Evolutionary conservation across 1,140 invertebrate genomes (phyloP), one percentile per base, ranked within the genome.

Genomic region (Kradibia gibbosae): DNA sequence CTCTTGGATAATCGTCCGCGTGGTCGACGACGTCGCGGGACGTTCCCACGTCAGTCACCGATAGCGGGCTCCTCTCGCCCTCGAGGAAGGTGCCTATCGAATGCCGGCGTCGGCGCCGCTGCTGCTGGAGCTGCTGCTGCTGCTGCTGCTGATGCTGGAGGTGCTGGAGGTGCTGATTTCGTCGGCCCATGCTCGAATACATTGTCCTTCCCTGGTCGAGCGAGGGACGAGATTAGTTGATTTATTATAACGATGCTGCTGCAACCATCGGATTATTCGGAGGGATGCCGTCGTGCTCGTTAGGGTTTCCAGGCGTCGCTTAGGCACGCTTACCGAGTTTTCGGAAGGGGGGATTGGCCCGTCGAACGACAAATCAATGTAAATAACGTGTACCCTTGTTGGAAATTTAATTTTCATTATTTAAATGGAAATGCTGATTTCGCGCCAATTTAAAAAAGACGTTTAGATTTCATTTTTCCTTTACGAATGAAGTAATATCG

Each of bases 61-160:
- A 57, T 0, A 74, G 22, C 8, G 50, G 48, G 15, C 39, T 31
- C 15, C 36, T 67, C 0, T 82, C 80, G 17, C 67, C 48, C 13
- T 82, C 80, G 22, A 82, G 65, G 67, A 82, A 82, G 1, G 80
- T 82, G 11, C 80, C 80, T 45, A 82, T 78, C 25, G 80, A 82
- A 25, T 82, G 80, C 15, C 80, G 65, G 0, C 80, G 34, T 5
- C 8, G 50, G 3, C 50, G 42, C 31, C 55, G 42, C 20, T 65
- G 36, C n/a, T 55, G 77, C 28, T 79, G 31, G 11, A 42, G 74
- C 22, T 73, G 71, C 8, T 73, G 71, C 71, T 28, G 57, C 75
- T 39, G 57, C 5, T 48, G 57, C 36, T 76, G 48, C 1, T 62
- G 72, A 1, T 50, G 28, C 48, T 7, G 28, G 11, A 10, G 20